Conservation (phyloP, 2,888 invertebrate species). For the Metallyticus violacea region DNA sequence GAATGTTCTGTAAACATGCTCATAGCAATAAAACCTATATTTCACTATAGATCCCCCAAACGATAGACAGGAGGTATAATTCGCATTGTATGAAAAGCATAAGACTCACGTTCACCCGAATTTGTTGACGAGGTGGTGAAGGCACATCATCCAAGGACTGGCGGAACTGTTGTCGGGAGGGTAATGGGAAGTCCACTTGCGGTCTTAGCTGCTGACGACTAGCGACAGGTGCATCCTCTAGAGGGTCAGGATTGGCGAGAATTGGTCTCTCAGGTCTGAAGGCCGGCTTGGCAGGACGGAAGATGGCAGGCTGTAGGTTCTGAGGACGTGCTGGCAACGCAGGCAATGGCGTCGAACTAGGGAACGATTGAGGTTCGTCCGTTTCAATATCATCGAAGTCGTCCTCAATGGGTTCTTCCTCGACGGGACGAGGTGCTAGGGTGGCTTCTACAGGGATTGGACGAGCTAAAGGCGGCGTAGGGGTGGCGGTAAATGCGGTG, state of each 20-base stretch:
- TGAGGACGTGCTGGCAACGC: constrained; percentile 22
- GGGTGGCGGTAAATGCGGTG: neutral
- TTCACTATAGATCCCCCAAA: too few species aligned
- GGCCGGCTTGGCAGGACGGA: constrained; percentile 25
- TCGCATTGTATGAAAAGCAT: neutral
- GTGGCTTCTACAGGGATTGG: constrained; percentile 40
- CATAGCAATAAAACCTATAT: too few species aligned
- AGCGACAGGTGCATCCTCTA: constrained; percentile 17
- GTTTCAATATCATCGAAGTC: constrained; percentile 54
- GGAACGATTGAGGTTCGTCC: constrained; percentile 40
- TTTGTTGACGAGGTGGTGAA: neutral
- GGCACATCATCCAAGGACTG: neutral
- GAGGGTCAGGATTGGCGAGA: neutral
- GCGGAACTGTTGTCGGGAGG: neutral
- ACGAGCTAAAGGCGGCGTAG: constrained; percentile 23
- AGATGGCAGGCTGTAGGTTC: constrained; percentile 15
- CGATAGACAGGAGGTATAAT: too few species aligned
- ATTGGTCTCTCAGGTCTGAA: constrained; percentile 23
- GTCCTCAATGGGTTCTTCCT: constrained; percentile 51
- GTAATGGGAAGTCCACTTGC: neutral
- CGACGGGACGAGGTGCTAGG: constrained; percentile 46
- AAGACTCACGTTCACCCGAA: neutral
- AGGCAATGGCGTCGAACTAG: constrained; percentile 43
- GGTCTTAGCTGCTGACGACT: constrained; percentile 22
- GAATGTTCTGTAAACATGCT: too few species aligned